A percentile compares a stretch with the other conserved stretches of the same genome.
Evolutionary conservation across 2,888 invertebrate genomes (phyloP).

Genomic region (Gastracanthus pulcherrimus): DNA sequence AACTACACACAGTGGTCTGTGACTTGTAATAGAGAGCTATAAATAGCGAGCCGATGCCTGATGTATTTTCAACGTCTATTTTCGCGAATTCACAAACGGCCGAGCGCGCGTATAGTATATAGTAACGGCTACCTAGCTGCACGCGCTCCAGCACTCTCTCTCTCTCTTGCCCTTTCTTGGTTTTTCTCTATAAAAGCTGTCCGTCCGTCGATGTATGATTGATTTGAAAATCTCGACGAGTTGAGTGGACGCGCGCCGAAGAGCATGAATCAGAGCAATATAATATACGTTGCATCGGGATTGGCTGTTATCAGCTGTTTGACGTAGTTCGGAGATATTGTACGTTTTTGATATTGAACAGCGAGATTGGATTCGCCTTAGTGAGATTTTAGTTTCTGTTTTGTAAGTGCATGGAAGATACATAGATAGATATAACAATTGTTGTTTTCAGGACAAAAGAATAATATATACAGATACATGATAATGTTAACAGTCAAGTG

Average conservation of each 20-base stretch:
- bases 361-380: too few species aligned
- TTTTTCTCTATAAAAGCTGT: background rate
- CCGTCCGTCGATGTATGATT: conserved; percentile 9
- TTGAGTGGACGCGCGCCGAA: background rate
- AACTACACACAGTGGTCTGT: conserved; percentile 64
- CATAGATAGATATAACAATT: too few species aligned
- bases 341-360: too few species aligned
- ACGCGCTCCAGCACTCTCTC: conserved; percentile 2
- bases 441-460: too few species aligned
- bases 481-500: too few species aligned
- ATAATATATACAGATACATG: too few species aligned
- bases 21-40: conserved; percentile 74
- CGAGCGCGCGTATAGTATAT: conserved; percentile 1
- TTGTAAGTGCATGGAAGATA: too few species aligned
- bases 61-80: conserved; percentile 73
- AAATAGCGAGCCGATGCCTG: conserved; percentile 73
- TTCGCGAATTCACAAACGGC: conserved; percentile 63
- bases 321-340: too few species aligned
- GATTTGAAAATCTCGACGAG: background rate
- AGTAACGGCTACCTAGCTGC: background rate
- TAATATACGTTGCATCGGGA: too few species aligned
- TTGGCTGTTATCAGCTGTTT: too few species aligned
- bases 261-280: too few species aligned
- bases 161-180: background rate
- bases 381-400: too few species aligned